These are phyloP conservation scores for Bombus pascuorum DNA, from an alignment of 1,140 invertebrate genomes.

Conservation along the genomic window DNA sequence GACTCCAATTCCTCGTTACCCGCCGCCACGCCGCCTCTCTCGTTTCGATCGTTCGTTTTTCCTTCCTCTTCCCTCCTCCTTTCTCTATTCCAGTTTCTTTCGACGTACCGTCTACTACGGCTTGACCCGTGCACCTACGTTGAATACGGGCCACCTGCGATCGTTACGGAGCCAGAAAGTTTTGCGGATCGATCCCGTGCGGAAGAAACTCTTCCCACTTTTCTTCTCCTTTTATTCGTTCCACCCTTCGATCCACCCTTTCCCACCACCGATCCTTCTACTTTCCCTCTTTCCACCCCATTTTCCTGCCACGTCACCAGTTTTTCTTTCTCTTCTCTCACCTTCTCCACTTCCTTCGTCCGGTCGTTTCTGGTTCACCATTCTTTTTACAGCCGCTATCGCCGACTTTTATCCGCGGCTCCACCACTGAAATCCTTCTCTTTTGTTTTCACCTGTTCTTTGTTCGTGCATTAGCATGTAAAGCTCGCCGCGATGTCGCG, in stretches of 20 bases:
- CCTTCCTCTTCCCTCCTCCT: constrained; percentile 29
- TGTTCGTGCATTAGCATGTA: constrained; percentile 36
- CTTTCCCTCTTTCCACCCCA: constrained; percentile 33
- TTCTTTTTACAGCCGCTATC: constrained; percentile 23
- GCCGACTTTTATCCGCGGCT: constrained; percentile 49
- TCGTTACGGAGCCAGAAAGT: constrained; percentile 75
- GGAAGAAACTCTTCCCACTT: constrained; percentile 61
- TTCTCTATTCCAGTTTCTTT: constrained; percentile 35
- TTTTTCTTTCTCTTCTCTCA: constrained; percentile 49
- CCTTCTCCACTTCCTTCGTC: constrained; percentile 38
- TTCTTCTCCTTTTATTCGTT: constrained; percentile 58
- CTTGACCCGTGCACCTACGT: constrained; percentile 57
- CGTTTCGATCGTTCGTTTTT: constrained; percentile 41
- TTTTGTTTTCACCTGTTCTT: constrained; percentile 39
- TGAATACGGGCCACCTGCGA: constrained; percentile 62
- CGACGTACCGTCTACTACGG: constrained; percentile 27
- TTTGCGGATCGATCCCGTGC: constrained; percentile 73
- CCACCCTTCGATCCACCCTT: constrained; percentile 27
- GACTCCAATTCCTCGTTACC: constrained; percentile 65
- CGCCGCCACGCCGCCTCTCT: constrained; percentile 37
- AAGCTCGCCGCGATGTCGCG: constrained; percentile 13
- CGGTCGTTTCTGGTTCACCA: constrained; percentile 1
- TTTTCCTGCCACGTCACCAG: constrained; percentile 55
- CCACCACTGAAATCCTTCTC: constrained; percentile 27
- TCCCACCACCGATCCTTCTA: neutral